These are phyloP conservation scores for Pycnomerus fuliginosus DNA, from an alignment of 2,888 invertebrate species.

Conservation along the genomic window DNA sequence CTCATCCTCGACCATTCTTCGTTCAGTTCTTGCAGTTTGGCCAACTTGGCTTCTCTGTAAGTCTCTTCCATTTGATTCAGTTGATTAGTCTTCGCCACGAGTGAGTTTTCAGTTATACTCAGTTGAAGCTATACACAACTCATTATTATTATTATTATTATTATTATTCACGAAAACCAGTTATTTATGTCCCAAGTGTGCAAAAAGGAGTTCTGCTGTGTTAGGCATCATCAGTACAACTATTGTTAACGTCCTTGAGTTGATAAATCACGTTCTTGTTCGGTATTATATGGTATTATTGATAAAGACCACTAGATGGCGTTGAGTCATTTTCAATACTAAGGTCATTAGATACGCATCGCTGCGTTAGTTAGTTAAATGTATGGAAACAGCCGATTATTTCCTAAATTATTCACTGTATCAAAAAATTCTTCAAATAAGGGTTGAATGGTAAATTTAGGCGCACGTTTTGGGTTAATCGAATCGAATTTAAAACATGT, in stretches of 20 bases:
- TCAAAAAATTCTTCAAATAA: too few species aligned
- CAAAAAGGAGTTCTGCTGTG: slow-evolving; percentile 5
- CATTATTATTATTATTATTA: slow-evolving; percentile 3
- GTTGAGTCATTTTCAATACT: too few species aligned
- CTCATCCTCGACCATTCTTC: background rate
- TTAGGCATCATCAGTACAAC: background rate
- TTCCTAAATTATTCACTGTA: too few species aligned
- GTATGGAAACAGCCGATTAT: too few species aligned
- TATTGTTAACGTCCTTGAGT: background rate
- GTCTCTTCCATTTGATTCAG: slow-evolving; percentile 51
- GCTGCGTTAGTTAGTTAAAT: too few species aligned
- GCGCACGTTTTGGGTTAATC: too few species aligned
- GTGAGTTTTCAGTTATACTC: slow-evolving; percentile 58
- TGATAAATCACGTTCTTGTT: too few species aligned
- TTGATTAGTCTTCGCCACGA: slow-evolving; percentile 56
- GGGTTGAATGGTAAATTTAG: too few species aligned
- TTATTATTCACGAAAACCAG: slow-evolving; percentile 2
- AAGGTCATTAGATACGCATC: too few species aligned
- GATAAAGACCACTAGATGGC: too few species aligned
- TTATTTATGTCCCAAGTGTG: background rate
- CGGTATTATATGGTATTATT: too few species aligned
- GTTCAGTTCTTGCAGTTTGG: slow-evolving; percentile 48
- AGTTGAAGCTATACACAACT: slow-evolving; percentile 44
- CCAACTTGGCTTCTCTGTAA: slow-evolving; percentile 61
- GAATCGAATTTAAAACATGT: too few species aligned